phyloP scores from a whole-genome alignment of 2,888 invertebrate genomes.

The Sturmia bella region DNA sequence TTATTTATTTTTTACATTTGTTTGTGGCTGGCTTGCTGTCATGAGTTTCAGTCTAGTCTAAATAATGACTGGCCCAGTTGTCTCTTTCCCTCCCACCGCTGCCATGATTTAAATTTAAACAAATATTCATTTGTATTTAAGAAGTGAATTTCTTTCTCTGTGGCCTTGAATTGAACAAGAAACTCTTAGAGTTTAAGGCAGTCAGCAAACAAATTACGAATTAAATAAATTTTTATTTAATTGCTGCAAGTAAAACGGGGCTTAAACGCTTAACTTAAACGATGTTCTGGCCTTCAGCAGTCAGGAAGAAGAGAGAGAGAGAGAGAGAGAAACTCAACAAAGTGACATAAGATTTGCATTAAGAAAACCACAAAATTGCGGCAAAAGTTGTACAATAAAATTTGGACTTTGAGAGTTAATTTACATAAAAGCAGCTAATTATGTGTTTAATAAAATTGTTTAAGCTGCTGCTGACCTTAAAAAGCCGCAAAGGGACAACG shows the following conservation, averaged over 20 bases:
- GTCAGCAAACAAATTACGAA: neutral
- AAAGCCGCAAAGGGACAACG: neutral
- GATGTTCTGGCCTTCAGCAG: constrained; percentile 1
- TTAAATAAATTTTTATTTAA: neutral
- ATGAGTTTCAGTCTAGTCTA: neutral
- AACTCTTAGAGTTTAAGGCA: neutral
- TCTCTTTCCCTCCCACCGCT: too few species aligned
- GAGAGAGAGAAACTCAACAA: neutral
- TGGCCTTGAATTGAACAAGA: neutral
- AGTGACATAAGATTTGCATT: constrained; percentile 15
- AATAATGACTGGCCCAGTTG: neutral
- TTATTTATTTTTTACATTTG: too few species aligned
- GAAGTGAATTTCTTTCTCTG: neutral
- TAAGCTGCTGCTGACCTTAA: neutral
- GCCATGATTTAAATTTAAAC: too few species aligned
- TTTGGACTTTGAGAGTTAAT: neutral
- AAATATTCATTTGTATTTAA: neutral
- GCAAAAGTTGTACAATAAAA: neutral
- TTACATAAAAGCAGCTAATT: constrained; percentile 10
- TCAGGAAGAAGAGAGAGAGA: neutral
- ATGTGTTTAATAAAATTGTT: too few species aligned
- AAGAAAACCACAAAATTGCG: constrained; percentile 1
- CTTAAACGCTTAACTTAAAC: neutral
- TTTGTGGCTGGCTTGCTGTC: too few species aligned
- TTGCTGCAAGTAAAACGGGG: neutral